Percentiles rank a stretch among this genome's conserved stretches.
Conservation (phyloP, 2,888 invertebrate species). For the Lissonota sp. region DNA sequence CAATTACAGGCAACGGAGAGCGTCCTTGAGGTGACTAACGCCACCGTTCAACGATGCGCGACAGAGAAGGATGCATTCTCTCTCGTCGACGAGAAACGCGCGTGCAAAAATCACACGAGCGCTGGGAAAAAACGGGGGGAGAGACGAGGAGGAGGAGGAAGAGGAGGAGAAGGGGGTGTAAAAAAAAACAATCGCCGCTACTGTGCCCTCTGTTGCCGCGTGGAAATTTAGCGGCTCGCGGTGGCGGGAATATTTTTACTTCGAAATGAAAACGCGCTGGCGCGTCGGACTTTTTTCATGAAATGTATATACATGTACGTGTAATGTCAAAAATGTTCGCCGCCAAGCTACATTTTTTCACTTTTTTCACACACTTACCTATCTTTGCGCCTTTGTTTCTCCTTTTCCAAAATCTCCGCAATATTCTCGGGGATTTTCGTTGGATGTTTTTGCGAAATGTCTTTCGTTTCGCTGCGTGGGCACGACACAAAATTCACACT, state of each 20-base stretch:
- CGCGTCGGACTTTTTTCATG: conserved; percentile 1
- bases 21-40: conserved; percentile 81
- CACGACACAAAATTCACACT: no score
- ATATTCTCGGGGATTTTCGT: no score
- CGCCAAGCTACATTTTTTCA: no score
- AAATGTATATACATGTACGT: neutral
- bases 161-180: conserved; percentile 48
- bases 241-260: conserved; percentile 38
- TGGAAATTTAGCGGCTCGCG: conserved; percentile 3
- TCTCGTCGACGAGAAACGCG: conserved; percentile 15
- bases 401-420: no score
- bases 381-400: no score
- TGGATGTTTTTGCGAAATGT: no score
- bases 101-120: no score
- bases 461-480: no score
- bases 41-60: conserved; percentile 64
- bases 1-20: conserved; percentile 76
- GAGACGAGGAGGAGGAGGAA: conserved; percentile 44
- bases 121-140: conserved; percentile 11
- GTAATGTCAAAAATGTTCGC: no score
- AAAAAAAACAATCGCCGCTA: conserved; percentile 20
- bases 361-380: no score
- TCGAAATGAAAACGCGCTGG: conserved; percentile 28
- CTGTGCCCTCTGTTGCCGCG: neutral
- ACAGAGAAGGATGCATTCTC: conserved; percentile 67